Conservation (phyloP, 1,140 invertebrate species). For the Samia ricini region DNA sequence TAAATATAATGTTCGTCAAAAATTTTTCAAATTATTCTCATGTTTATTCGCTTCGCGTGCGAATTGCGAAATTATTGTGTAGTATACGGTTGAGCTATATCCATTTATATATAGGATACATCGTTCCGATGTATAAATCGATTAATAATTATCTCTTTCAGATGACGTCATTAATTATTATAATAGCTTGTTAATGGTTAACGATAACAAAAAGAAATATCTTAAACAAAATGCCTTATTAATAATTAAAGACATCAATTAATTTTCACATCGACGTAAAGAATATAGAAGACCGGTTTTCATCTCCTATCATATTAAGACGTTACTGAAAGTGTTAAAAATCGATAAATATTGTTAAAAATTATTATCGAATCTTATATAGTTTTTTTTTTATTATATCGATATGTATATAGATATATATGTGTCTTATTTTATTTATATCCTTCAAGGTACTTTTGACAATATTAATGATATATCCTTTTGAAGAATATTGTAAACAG, state of each 20-base stretch:
- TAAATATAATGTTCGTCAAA: conserved; percentile 19
- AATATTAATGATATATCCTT: neutral
- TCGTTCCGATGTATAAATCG: neutral
- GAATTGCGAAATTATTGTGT: conserved; percentile 11
- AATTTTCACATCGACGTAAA: too few species aligned
- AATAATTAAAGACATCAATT: too few species aligned
- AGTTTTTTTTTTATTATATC: neutral
- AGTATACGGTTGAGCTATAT: conserved; percentile 1
- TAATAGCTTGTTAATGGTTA: neutral
- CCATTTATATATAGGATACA: conserved; percentile 8
- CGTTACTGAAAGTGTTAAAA: neutral
- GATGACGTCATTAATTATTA: neutral
- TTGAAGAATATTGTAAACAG: neutral
- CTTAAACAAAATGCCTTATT: too few species aligned
- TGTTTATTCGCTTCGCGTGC: conserved; percentile 32
- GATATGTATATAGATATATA: too few species aligned
- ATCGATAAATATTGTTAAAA: neutral
- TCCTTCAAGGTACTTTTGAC: neutral
- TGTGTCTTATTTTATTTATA: neutral
- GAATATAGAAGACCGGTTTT: too few species aligned
- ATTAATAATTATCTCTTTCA: neutral
- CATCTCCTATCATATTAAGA: neutral
- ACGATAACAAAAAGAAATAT: too few species aligned
- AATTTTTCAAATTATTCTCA: conserved; percentile 22
- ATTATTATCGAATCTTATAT: neutral